A percentile compares a stretch with the other conserved stretches of the same genome.
phyloP scores from a whole-genome alignment of 2,113 vertebrate genomes.

The Python bivittatus region DNA sequence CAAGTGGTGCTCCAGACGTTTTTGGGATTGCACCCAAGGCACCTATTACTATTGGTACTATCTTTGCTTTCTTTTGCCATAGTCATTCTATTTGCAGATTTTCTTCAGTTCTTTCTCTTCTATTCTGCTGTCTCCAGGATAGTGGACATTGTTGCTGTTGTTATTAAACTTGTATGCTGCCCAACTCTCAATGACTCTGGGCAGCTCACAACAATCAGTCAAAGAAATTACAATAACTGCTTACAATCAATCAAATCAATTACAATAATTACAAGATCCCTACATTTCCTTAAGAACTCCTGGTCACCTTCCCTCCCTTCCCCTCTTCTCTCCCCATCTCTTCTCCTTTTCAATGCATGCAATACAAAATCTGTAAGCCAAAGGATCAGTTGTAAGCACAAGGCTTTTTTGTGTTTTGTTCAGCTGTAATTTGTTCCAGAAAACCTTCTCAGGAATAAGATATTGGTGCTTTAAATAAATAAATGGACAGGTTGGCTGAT shows the following conservation, averaged over 20 bases:
- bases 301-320: neutral
- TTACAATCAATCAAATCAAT: neutral
- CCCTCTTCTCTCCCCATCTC: neutral
- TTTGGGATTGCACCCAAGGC: no score
- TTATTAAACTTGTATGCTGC: neutral
- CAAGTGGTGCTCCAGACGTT: no score
- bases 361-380: neutral
- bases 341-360: neutral
- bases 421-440: neutral
- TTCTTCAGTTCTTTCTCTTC: neutral
- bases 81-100: no score
- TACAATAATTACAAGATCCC: neutral
- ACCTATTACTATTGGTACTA: no score
- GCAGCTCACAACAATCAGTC: neutral
- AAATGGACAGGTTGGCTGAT: neutral
- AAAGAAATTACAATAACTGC: neutral
- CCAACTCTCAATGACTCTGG: neutral
- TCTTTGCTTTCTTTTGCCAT: no score
- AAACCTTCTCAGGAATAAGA: neutral
- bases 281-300: neutral
- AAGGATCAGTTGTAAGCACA: neutral
- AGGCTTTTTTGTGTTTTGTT: neutral
- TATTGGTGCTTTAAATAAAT: neutral
- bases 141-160: no score
- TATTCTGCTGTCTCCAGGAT: no score